Evolutionary conservation across 2,797 vertebrate genomes (phyloP).

Genomic region (Gastrophryne carolinensis): DNA sequence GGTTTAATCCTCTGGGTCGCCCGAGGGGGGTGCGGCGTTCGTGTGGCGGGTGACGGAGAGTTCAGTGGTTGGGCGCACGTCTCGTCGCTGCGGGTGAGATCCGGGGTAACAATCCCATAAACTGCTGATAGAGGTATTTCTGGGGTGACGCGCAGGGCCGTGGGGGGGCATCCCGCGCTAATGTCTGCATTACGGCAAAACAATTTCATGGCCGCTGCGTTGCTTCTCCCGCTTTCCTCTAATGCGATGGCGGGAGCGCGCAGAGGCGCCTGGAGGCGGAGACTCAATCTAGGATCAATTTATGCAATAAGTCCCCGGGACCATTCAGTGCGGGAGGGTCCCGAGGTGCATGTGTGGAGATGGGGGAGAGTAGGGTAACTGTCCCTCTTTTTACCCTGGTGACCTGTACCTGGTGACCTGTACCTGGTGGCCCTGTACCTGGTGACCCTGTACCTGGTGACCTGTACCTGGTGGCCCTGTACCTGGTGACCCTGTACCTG

Average conservation of each 20-base stretch:
- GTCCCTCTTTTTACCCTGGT: too few species aligned
- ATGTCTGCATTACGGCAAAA: not conserved
- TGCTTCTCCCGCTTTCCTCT: not conserved
- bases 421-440: too few species aligned
- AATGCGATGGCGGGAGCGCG: not conserved
- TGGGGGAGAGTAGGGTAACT: too few species aligned
- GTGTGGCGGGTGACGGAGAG: conserved; percentile 15
- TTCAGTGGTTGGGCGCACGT: not conserved
- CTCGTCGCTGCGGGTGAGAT: not conserved
- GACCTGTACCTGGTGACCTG: too few species aligned
- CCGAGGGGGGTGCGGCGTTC: not conserved
- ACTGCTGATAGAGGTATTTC: not conserved
- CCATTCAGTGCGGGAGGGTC: too few species aligned
- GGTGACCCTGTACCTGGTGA: too few species aligned
- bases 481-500: too few species aligned
- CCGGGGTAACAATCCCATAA: not conserved
- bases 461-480: too few species aligned
- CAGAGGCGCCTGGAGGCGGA: not conserved
- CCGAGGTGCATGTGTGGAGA: too few species aligned
- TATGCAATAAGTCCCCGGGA: too few species aligned
- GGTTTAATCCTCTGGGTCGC: not conserved
- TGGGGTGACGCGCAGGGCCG: conserved; percentile 1
- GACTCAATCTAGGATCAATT: too few species aligned
- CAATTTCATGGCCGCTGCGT: not conserved
- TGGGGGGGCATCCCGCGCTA: not conserved